Conservation (phyloP, 2,797 vertebrate genomes). For the Labeo calbasu region DNA sequence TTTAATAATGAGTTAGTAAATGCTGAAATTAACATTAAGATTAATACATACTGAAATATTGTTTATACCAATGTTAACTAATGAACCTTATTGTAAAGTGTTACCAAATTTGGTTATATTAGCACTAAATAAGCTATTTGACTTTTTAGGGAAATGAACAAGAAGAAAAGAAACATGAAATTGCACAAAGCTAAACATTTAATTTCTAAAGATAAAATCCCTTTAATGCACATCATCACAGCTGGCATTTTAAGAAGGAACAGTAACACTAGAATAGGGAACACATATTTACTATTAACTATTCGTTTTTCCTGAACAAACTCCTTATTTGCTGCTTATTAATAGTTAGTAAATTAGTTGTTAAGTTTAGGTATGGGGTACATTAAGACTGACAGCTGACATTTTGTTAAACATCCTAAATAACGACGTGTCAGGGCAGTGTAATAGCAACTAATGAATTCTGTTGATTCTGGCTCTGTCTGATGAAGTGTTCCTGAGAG, state of each 20-base stretch:
- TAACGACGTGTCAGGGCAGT: background rate
- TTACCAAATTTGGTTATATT: background rate
- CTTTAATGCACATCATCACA: background rate
- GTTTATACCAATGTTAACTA: too few species aligned
- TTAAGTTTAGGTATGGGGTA: too few species aligned
- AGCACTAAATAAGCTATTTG: background rate
- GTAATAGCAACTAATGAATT: slow-evolving; percentile 25
- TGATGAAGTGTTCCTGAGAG: background rate
- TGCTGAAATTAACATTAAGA: too few species aligned
- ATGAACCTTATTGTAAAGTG: too few species aligned
- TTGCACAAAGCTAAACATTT: background rate
- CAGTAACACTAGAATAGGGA: too few species aligned
- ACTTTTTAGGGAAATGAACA: background rate
- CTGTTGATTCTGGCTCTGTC: slow-evolving; percentile 18
- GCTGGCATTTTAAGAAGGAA: too few species aligned
- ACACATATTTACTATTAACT: too few species aligned
- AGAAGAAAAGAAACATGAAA: background rate
- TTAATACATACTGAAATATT: too few species aligned
- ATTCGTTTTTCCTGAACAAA: too few species aligned
- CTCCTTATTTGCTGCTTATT: too few species aligned
- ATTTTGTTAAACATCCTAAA: background rate
- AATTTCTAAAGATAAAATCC: background rate
- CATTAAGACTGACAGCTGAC: background rate
- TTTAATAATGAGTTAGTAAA: too few species aligned
- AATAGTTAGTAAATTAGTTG: too few species aligned